These are phyloP conservation scores for Atherinosoma microstoma DNA, from an alignment of 2,797 vertebrate genomes.

Conservation along the genomic window DNA sequence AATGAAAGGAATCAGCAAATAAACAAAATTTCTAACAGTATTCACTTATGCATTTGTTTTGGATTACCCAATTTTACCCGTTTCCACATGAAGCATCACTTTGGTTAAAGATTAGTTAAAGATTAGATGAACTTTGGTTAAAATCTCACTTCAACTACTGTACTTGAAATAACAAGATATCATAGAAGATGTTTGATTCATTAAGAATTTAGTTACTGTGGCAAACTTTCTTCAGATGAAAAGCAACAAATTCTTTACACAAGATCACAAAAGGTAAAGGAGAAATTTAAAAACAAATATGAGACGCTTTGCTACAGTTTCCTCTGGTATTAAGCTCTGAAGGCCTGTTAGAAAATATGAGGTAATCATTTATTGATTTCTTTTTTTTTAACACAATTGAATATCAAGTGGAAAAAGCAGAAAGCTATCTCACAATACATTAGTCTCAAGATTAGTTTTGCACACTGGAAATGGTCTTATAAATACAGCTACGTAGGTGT, in stretches of 20 bases:
- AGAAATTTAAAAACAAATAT: background rate
- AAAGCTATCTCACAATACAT: background rate
- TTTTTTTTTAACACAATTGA: background rate
- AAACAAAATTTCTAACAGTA: constrained; percentile 36
- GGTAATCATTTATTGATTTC: background rate
- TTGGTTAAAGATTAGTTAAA: constrained; percentile 3
- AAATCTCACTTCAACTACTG: background rate
- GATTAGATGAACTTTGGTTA: background rate
- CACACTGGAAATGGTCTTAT: background rate
- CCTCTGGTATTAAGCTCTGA: background rate
- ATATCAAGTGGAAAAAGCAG: background rate
- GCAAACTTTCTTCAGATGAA: background rate
- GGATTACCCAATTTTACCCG: constrained; percentile 27
- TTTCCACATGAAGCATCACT: constrained; percentile 8
- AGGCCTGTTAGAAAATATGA: background rate
- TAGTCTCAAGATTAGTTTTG: too few species aligned
- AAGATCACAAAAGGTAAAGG: background rate
- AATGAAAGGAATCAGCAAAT: constrained; percentile 58
- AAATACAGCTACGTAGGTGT: background rate
- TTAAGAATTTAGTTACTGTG: background rate
- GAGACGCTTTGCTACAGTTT: too few species aligned
- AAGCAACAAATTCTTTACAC: background rate
- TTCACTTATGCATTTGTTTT: constrained; percentile 34
- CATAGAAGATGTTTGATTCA: background rate
- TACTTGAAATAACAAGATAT: background rate